Percentiles rank a stretch among this genome's conserved stretches.
phyloP scores from a whole-genome alignment of 1,140 invertebrate species.

The Cyclina sinensis region DNA sequence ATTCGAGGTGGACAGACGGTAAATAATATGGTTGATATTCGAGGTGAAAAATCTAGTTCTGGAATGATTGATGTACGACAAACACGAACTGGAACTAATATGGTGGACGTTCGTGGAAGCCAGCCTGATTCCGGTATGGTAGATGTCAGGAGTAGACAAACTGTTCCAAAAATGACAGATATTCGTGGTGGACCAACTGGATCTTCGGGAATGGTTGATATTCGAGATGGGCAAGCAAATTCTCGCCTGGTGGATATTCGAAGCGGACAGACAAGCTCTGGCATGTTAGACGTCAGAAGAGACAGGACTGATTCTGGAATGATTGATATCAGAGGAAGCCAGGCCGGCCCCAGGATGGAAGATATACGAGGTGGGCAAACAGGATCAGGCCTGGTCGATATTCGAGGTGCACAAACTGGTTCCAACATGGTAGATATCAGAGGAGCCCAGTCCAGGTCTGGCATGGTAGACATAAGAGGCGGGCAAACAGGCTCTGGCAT shows the following conservation, averaged over 20 bases:
- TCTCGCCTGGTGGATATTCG: neutral
- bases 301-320: neutral
- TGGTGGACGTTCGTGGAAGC: conserved; percentile 28
- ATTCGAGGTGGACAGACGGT: conserved; percentile 16
- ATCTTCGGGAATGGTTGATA: conserved; percentile 9
- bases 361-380: neutral
- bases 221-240: neutral
- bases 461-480: conserved; percentile 10
- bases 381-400: neutral
- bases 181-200: conserved; percentile 4
- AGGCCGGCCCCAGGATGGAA: neutral
- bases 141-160: neutral
- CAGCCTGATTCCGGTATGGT: neutral
- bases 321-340: neutral
- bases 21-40: conserved; percentile 38
- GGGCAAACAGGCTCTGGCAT: neutral
- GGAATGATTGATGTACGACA: conserved; percentile 32
- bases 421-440: conserved; percentile 29
- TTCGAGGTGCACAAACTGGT: neutral
- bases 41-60: neutral
- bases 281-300: neutral
- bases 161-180: conserved; percentile 14
- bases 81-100: neutral
- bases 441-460: neutral
- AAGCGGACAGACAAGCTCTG: neutral